Conservation (phyloP, 1,140 invertebrate genomes). For the Eciton burchellii region DNA sequence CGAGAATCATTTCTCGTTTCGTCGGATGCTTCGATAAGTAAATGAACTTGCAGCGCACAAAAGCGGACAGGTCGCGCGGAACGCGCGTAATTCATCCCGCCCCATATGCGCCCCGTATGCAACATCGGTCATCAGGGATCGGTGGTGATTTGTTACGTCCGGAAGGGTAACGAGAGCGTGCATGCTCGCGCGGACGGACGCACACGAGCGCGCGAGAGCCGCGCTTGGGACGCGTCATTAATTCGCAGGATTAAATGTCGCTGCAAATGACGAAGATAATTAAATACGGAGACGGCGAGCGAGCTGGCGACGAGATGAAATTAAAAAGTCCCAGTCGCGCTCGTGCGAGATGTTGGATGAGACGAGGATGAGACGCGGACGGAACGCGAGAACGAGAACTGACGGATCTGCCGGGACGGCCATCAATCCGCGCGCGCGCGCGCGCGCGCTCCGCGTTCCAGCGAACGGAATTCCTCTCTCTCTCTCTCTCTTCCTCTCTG, state of each 20-base stretch:
- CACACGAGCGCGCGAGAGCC: neutral
- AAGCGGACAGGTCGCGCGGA: neutral
- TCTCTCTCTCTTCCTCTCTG: neutral
- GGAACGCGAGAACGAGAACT: constrained; percentile 49
- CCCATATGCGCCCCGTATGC: constrained; percentile 36
- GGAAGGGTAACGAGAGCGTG: constrained; percentile 46
- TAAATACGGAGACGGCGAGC: constrained; percentile 32
- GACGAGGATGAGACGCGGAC: constrained; percentile 36
- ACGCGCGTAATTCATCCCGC: constrained; percentile 48
- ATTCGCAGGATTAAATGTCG: constrained; percentile 61
- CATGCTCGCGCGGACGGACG: neutral
- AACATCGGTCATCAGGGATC: constrained; percentile 57
- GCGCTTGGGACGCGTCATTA: constrained; percentile 48
- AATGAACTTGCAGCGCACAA: constrained; percentile 27
- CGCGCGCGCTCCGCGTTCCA: neutral
- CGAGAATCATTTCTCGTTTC: constrained; percentile 33
- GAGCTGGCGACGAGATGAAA: constrained; percentile 42
- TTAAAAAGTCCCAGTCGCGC: constrained; percentile 53
- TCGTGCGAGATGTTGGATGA: constrained; percentile 33
- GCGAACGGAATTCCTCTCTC: neutral
- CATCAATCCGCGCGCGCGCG: constrained; percentile 46
- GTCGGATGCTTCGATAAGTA: constrained; percentile 47
- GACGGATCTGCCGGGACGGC: constrained; percentile 31
- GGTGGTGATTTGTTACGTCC: constrained; percentile 57
- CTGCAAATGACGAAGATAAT: constrained; percentile 61